Percentiles rank a stretch among this genome's conserved stretches.
Evolutionary conservation across 2,888 invertebrate species (phyloP).

Genomic region (Argynnis bischoffii): DNA sequence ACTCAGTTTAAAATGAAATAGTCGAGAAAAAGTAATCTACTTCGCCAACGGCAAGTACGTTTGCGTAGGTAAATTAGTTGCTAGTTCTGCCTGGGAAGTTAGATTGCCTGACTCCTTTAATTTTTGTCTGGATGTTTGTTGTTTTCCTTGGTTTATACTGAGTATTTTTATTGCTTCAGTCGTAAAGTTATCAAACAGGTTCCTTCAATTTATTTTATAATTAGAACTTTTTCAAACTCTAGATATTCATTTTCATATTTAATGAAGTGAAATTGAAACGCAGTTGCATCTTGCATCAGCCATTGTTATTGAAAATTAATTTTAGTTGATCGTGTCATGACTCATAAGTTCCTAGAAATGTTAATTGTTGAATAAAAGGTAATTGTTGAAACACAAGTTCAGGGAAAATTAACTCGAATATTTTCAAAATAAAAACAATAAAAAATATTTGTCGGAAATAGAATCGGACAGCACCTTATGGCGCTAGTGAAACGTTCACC

Average conservation of each 20-base stretch:
- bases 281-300: not conserved
- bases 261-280: constrained; percentile 1
- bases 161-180: constrained; percentile 12
- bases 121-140: constrained; percentile 48
- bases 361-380: no score
- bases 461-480: no score
- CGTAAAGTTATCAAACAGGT: constrained; percentile 16
- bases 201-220: constrained; percentile 18
- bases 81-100: constrained; percentile 66
- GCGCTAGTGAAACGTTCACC: no score
- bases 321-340: not conserved
- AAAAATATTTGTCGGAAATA: no score
- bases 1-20: constrained; percentile 49
- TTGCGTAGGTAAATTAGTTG: constrained; percentile 56
- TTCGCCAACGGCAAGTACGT: constrained; percentile 46
- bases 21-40: constrained; percentile 52
- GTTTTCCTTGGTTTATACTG: constrained; percentile 29
- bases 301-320: not conserved
- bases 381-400: no score
- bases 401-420: no score
- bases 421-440: no score
- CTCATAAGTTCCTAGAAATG: no score
- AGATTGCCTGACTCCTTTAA: constrained; percentile 63
- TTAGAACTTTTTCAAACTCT: constrained; percentile 10
- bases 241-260: constrained; percentile 16